These are phyloP conservation scores for Mimas tiliae DNA, from an alignment of 2,888 invertebrate species.

Conservation along the genomic window DNA sequence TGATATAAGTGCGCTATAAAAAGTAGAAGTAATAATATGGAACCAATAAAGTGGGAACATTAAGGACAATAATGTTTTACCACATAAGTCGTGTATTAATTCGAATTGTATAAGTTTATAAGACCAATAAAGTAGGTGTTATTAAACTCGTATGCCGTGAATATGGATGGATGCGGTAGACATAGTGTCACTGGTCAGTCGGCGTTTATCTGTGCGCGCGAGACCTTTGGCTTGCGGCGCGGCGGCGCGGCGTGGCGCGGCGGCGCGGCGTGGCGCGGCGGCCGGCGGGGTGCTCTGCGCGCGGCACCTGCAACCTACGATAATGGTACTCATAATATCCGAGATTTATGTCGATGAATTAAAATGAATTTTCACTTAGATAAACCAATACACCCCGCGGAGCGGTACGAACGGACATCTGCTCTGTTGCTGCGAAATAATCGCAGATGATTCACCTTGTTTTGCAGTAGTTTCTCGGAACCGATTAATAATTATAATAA, in stretches of 20 bases:
- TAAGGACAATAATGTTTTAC: slow-evolving; percentile 20
- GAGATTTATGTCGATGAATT: slow-evolving; percentile 74
- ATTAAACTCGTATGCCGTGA: slow-evolving; percentile 33
- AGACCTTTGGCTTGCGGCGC: slow-evolving; percentile 60
- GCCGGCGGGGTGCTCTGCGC: slow-evolving; percentile 46
- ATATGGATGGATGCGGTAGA: slow-evolving; percentile 48
- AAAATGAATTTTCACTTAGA: slow-evolving; percentile 81
- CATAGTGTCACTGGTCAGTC: slow-evolving; percentile 54
- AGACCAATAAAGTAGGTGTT: slow-evolving; percentile 32
- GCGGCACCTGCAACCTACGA: slow-evolving; percentile 61
- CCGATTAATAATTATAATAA: slow-evolving; percentile 78
- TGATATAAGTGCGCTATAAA: slow-evolving; percentile 13
- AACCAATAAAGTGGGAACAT: slow-evolving; percentile 7
- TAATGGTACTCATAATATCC: slow-evolving; percentile 68
- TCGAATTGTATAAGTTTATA: too few relatives aligned
- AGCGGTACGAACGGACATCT: slow-evolving; percentile 61
- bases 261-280: slow-evolving; percentile 50
- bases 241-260: slow-evolving; percentile 29
- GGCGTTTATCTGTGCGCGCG: slow-evolving; percentile 48
- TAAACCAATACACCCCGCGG: slow-evolving; percentile 74
- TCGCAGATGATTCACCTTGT: slow-evolving; percentile 78
- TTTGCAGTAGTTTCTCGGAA: slow-evolving; percentile 79
- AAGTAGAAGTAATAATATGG: slow-evolving; percentile 10
- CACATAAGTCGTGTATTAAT: slow-evolving; percentile 6
- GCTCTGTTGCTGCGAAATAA: slow-evolving; percentile 59